These are phyloP conservation scores for Mythimna albipuncta DNA, from an alignment of 2,888 invertebrate genomes.

Conservation along the genomic window DNA sequence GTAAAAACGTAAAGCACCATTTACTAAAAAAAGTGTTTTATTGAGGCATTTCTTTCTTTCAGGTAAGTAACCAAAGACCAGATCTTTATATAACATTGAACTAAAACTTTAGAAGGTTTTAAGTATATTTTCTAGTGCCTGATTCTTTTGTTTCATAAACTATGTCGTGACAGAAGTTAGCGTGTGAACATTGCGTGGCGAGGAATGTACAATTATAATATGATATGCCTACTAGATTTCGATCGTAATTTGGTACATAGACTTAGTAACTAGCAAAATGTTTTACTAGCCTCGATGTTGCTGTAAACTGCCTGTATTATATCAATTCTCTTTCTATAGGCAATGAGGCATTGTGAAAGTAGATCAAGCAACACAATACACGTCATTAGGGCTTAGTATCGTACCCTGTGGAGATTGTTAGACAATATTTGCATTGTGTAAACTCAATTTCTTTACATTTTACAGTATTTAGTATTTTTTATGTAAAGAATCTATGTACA, in stretches of 20 bases:
- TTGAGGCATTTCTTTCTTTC: neutral
- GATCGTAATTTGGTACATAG: conserved; percentile 39
- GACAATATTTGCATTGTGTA: too few relatives aligned
- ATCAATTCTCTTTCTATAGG: neutral
- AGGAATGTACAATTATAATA: conserved; percentile 50
- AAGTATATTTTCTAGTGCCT: conserved; percentile 21
- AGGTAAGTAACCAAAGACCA: too few relatives aligned
- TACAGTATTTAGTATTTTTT: too few relatives aligned
- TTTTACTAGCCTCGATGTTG: conserved; percentile 12
- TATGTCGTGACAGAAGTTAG: conserved; percentile 47
- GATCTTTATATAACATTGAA: neutral
- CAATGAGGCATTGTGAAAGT: too few relatives aligned
- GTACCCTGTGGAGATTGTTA: too few relatives aligned
- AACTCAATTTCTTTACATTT: too few relatives aligned
- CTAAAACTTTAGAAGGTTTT: neutral
- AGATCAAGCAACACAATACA: too few relatives aligned
- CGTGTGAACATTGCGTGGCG: conserved; percentile 63
- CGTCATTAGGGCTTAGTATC: too few relatives aligned
- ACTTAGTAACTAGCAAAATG: conserved; percentile 11
- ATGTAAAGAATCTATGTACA: too few relatives aligned
- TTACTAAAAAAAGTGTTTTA: neutral
- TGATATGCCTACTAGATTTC: conserved; percentile 54
- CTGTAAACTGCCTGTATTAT: neutral
- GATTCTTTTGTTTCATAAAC: conserved; percentile 52
- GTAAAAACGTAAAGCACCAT: neutral